phyloP scores from a whole-genome alignment of 2,797 vertebrate species.

The Manis javanica region DNA sequence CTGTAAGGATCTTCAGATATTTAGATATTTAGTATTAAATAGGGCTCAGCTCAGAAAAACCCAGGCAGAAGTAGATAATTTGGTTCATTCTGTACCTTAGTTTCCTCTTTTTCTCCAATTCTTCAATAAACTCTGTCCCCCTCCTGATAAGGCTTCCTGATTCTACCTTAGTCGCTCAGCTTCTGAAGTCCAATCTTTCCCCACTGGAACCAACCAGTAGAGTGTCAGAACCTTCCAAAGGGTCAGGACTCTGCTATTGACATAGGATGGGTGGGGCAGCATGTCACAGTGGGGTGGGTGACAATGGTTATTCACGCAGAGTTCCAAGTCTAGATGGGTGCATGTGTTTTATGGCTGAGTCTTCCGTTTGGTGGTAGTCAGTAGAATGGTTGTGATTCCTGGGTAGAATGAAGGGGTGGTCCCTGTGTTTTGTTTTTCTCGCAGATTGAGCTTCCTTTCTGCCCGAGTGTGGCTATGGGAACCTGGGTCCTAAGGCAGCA shows the following conservation, averaged over 20 bases:
- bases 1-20: background rate
- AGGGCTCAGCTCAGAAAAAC: background rate
- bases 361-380: background rate
- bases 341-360: background rate
- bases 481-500: background rate
- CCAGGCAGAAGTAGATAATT: too few species aligned
- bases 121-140: too few species aligned
- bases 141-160: too few species aligned
- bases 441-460: background rate
- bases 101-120: too few species aligned
- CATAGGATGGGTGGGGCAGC: background rate
- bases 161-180: constrained; percentile 56
- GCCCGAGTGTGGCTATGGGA: background rate
- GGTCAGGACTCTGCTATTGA: constrained; percentile 60
- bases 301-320: background rate
- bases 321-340: background rate
- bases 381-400: background rate
- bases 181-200: constrained; percentile 55
- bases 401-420: background rate
- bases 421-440: background rate
- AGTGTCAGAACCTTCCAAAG: too few species aligned
- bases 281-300: constrained; percentile 59
- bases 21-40: constrained; percentile 14
- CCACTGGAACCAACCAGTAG: constrained; percentile 6
- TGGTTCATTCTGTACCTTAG: too few species aligned